Evolutionary conservation across 2,888 invertebrate species (phyloP), one percentile per base, ranked within the genome.

Genomic region (Halictus quadricinctus): DNA sequence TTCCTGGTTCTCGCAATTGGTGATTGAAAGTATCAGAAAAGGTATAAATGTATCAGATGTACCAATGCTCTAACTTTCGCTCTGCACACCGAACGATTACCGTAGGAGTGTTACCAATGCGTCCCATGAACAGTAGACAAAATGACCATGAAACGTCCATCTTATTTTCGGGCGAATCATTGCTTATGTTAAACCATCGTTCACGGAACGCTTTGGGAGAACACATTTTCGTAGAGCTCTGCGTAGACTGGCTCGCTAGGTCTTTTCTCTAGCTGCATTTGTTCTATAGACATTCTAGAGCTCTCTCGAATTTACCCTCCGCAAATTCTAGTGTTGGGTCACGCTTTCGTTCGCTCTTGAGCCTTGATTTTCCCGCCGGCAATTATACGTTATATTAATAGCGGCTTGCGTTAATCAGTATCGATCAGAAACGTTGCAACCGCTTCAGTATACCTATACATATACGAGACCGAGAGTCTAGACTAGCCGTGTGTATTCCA

Each of bases 301-400:
- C 79, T 72, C 79, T 72, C 60, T 48, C 41, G 43, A 18, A 36
- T 74, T 41, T 25, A 69, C 46, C 13, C 18, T 70, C 60, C 72
- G 13, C 54, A 77, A 25, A n/a, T 48, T 29, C 73, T 77, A 84
- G 86, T 43, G 81, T 86, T 81, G 86, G 79, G 81, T 81, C 48
- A 54, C 81, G 84, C 84, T 85, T 85, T 84, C 79, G 83, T 84
- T 83, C 72, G 73, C 69, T 80, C 69, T 80, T 77, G 73, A 74
- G 74, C 79, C 25, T 80, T 80, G 77, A 84, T 80, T 79, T 60
- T 25, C 43, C 66, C n/a, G 69, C 10, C 64, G 80, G 25, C 60
- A 74, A 84, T 80, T 80, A 76, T 74, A 80, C 84, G 75, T 80
- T 84, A 70, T 85, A 85, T 84, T 84, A 74, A 77, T 84, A 84